A percentile compares a stretch with the other conserved stretches of the same genome.
phyloP scores from a whole-genome alignment of 2,888 invertebrate species.

The Neria commutata region DNA sequence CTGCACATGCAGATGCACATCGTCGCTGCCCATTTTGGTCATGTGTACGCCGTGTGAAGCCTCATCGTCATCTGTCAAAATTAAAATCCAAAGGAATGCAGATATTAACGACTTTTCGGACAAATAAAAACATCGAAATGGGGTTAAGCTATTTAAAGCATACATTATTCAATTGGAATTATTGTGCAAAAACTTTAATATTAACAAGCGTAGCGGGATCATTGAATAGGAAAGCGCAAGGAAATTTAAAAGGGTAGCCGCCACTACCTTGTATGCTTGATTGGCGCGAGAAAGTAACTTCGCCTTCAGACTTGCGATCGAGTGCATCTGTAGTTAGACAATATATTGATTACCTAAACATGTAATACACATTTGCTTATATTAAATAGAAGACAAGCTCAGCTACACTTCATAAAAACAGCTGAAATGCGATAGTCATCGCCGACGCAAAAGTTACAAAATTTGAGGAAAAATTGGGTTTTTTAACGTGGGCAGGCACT shows the following conservation, averaged over 20 bases:
- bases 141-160: not conserved
- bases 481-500: too few relatives aligned
- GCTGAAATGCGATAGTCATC: not conserved
- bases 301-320: constrained; percentile 60
- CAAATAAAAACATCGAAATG: not conserved
- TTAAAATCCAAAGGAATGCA: not conserved
- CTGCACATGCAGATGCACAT: constrained; percentile 78
- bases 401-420: not conserved
- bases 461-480: too few relatives aligned
- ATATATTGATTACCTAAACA: not conserved
- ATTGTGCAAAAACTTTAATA: too few relatives aligned
- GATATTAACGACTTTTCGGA: not conserved
- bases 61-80: constrained; percentile 54
- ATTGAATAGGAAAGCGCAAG: not conserved
- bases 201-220: not conserved
- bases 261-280: constrained; percentile 58
- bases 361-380: not conserved
- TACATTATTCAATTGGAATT: not conserved
- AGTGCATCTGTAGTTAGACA: constrained; percentile 51
- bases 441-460: too few relatives aligned
- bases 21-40: constrained; percentile 67
- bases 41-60: constrained; percentile 60
- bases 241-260: not conserved
- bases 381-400: not conserved
- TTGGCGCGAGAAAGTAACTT: constrained; percentile 55